Conservation (phyloP, 2,888 invertebrate species). For the Cerastoderma edule region DNA sequence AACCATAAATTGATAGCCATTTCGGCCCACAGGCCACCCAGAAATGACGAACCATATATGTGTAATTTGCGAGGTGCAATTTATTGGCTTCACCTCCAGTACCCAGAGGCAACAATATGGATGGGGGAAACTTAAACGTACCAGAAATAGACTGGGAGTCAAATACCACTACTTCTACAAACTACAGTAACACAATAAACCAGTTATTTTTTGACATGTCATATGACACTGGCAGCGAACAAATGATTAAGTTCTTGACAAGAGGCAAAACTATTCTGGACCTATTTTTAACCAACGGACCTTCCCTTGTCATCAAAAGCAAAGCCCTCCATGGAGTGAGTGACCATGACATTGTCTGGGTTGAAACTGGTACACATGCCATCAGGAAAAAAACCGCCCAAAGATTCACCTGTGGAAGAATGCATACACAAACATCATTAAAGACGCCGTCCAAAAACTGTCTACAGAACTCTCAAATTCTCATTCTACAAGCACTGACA, state of each 20-base stretch:
- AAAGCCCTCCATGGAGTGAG: conserved; percentile 20
- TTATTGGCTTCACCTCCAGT: not conserved
- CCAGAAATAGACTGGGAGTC: conserved; percentile 33
- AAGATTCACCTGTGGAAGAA: conserved; percentile 6
- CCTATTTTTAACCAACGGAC: conserved; percentile 29
- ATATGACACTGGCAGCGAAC: conserved; percentile 27
- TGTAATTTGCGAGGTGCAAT: not conserved
- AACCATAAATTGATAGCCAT: conserved; percentile 11
- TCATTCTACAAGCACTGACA: not conserved
- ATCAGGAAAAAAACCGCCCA: not conserved
- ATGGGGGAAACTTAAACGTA: conserved; percentile 32
- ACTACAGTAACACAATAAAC: conserved; percentile 12
- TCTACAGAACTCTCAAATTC: not conserved
- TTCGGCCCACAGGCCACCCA: conserved; percentile 22
- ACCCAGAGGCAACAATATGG: conserved; percentile 32
- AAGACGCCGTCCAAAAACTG: not conserved
- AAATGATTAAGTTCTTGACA: conserved; percentile 32
- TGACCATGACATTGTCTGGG: conserved; percentile 23
- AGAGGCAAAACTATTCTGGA: conserved; percentile 26
- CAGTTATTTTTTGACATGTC: conserved; percentile 26
- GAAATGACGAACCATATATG: conserved; percentile 11
- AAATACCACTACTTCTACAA: conserved; percentile 2
- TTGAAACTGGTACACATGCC: not conserved
- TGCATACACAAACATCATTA: not conserved
- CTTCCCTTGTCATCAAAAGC: conserved; percentile 19